Base-by-base conservation (phyloP, 2,888 invertebrate genomes). In the Neelides folsomi region DNA sequence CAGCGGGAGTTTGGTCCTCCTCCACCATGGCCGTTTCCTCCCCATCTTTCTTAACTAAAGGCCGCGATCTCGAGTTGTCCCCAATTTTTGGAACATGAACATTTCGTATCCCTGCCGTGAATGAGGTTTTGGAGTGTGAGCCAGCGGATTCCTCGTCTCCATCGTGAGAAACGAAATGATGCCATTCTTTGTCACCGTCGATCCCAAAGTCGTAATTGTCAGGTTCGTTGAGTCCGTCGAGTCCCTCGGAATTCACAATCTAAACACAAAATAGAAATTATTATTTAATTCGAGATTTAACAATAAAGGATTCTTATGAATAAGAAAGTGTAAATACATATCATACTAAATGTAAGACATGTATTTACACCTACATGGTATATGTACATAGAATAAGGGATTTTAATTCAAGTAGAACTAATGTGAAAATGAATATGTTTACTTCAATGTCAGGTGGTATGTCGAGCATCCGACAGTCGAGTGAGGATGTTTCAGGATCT, bases 401-500 rank as follows among this genome's bases (percentile, higher is more conserved):
- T n/a, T n/a, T n/a, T n/a, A n/a, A n/a, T n/a, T n/a, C n/a, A n/a
- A n/a, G n/a, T n/a, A n/a, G n/a, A 47, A 34, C 8, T 36, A 27
- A 35, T 16, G 12, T 20, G n/a, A 27, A 27, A 27, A 35, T 8
- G 20, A 39, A 16, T 5, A 13, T 20, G 16, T 27, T 52, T 49
- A 64, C 64, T 49, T 64, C 64, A 27, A 62, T 48, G 34, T 64
- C 64, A 9, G 64, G 59, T 19, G 64, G 64, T 20, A 64, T 64
- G 8, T 62, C 60, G 9, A 64, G 55, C 54, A 56, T 55, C 20
- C 55, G 56, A 16, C 55, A 55, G 43, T 64, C 62, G 34, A 58
- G 47, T 15, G 60, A 60, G 15, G 55, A 42, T 19, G 58, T 60
- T 7, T 60, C 60, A 40, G 41, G 47, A 35, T 56, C 51, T 60